Evolutionary conservation across 1,140 invertebrate genomes (phyloP).

Genomic region (Pollicipes pollicipes): DNA sequence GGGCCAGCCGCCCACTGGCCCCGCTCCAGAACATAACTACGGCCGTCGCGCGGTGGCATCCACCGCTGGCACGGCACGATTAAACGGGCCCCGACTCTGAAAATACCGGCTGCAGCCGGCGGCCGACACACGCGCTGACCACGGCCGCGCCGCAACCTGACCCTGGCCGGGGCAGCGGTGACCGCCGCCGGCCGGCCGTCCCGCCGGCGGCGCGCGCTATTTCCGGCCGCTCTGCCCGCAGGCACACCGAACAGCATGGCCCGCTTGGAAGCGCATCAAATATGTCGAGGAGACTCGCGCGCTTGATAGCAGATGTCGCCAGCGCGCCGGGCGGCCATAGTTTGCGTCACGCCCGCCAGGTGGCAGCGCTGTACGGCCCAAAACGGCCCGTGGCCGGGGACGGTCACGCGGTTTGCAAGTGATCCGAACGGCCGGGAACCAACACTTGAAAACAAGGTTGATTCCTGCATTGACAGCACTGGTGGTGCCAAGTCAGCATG

Average conservation of each 20-base stretch:
- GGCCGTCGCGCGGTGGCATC: not conserved
- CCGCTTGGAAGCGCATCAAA: conserved; percentile 1
- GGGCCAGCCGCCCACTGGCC: not conserved
- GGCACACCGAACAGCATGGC: no score
- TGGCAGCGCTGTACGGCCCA: not conserved
- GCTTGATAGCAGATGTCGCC: conserved; percentile 25
- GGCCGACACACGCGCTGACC: not conserved
- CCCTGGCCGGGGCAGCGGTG: no score
- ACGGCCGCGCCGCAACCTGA: no score
- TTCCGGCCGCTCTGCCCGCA: no score
- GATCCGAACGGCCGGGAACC: no score
- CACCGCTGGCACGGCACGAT: not conserved
- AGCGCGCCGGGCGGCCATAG: conserved; percentile 31
- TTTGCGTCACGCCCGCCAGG: not conserved
- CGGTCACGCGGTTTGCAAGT: no score
- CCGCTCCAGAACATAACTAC: not conserved
- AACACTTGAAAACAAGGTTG: no score
- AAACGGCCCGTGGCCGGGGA: no score
- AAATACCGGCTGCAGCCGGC: not conserved
- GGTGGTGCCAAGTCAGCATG: no score
- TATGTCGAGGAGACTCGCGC: not conserved
- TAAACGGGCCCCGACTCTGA: not conserved
- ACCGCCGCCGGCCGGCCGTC: no score
- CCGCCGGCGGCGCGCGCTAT: no score
- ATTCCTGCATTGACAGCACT: no score